Evolutionary conservation across 2,888 invertebrate species (phyloP).

Genomic region (Orthosia gracilis): DNA sequence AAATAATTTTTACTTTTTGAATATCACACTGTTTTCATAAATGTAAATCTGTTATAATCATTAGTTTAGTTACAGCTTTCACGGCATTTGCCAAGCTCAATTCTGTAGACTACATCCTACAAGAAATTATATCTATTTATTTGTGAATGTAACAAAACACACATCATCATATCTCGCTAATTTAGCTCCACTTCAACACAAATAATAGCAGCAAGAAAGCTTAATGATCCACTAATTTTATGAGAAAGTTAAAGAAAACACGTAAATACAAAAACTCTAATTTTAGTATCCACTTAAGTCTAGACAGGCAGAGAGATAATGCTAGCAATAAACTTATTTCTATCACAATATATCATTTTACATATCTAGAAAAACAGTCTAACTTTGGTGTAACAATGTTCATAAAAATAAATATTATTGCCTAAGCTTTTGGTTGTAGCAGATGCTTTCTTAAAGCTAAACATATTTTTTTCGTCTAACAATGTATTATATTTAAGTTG

Average conservation of each 20-base stretch:
- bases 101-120: background rate
- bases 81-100: too few species aligned
- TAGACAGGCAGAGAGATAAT: constrained; percentile 38
- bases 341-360: constrained; percentile 23
- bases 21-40: background rate
- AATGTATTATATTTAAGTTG: background rate
- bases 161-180: background rate
- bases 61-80: too few species aligned
- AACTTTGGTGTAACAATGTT: constrained; percentile 8
- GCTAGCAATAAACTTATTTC: constrained; percentile 49
- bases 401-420: constrained; percentile 45
- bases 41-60: background rate
- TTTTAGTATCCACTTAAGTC: constrained; percentile 47
- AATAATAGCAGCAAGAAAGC: constrained; percentile 23
- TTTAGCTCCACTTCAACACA: constrained; percentile 9
- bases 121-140: background rate
- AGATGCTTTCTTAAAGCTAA: constrained; percentile 30
- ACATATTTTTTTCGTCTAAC: constrained; percentile 2
- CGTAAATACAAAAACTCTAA: constrained; percentile 42
- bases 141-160: background rate
- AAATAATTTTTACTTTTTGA: background rate
- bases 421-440: constrained; percentile 32
- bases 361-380: background rate
- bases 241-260: background rate
- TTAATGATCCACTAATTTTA: constrained; percentile 20